Evolutionary conservation across 1,140 invertebrate genomes (phyloP), one percentile per base, ranked within the genome.

Genomic region (Drosophila pseudoananassae): DNA sequence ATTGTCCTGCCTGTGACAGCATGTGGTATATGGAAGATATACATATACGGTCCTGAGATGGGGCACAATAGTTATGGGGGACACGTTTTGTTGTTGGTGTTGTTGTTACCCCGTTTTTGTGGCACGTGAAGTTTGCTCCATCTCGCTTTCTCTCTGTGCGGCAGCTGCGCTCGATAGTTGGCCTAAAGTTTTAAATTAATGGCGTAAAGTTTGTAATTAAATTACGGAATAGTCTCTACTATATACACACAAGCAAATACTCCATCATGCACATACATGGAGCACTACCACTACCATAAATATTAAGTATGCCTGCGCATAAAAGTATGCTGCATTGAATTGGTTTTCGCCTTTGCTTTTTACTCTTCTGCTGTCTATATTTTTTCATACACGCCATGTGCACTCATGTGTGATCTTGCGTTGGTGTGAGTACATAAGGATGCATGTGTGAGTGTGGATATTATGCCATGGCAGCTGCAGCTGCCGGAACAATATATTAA

Each of bases 401-500:
- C 78, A 83, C 55, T 65, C 79, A 75, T 74, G 40, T 75, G 74
- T 53, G 40, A 14, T 52, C 23, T 29, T 52, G 20, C 45, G 56
- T 31, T 12, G 33, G 25, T 31, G 43, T 17, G 27, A 5, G 29
- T 47, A 20, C 45, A 38, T 38, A 15, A 45, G 55, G 29, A 40
- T 27, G 25, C 25, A 27, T 54, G 31, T 70, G 45, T 63, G 50
- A 29, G 61, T 33, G 53, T 38, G 58, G 64, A 58, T 60, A 87
- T 85, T 87, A 85, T 85, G 82, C 78, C 65, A 56, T 47, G 65
- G 63, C 61, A 69, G 61, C 45, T 65, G 75, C 82, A 78, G 78
- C 78, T 83, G 83, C 83, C 66, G 83, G 69, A 78, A 87, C 83
- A 88, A 87, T 88, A 88, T 87, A 87, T 87, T 87, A 87, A 87